Evolutionary conservation across 2,888 invertebrate species (phyloP).

Genomic region (Pristionchus japonicus): DNA sequence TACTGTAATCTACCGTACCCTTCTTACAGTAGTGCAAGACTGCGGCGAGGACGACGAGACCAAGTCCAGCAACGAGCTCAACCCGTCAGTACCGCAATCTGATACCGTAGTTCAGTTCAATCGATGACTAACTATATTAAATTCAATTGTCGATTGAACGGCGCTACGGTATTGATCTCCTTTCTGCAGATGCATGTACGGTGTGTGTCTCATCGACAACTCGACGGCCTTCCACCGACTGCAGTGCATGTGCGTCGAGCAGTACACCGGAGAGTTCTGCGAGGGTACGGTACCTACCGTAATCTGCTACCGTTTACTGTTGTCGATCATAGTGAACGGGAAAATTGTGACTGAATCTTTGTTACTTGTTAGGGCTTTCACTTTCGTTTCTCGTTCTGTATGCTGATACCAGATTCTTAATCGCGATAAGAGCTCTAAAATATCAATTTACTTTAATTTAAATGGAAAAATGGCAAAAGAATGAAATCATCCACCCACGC

Average conservation of each 20-base stretch:
- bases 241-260: conserved; percentile 32
- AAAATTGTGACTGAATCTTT: not conserved
- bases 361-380: no score
- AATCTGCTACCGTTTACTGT: not conserved
- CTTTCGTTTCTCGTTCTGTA: no score
- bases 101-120: not conserved
- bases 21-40: conserved; percentile 44
- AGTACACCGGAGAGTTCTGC: conserved; percentile 43
- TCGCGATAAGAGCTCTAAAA: not conserved
- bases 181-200: conserved; percentile 33
- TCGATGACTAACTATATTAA: no score
- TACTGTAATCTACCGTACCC: no score
- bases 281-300: not conserved
- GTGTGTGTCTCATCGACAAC: not conserved
- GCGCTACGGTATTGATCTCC: not conserved
- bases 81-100: conserved; percentile 40
- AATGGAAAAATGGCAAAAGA: not conserved
- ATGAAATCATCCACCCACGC: not conserved
- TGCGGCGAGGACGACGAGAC: conserved; percentile 26
- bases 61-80: conserved; percentile 11
- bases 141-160: not conserved
- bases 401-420: no score
- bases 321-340: no score
- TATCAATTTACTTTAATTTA: not conserved
- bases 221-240: conserved; percentile 21